These are phyloP conservation scores for Panagrolaimus sp. DNA, from an alignment of 1,140 invertebrate genomes.

Conservation along the genomic window DNA sequence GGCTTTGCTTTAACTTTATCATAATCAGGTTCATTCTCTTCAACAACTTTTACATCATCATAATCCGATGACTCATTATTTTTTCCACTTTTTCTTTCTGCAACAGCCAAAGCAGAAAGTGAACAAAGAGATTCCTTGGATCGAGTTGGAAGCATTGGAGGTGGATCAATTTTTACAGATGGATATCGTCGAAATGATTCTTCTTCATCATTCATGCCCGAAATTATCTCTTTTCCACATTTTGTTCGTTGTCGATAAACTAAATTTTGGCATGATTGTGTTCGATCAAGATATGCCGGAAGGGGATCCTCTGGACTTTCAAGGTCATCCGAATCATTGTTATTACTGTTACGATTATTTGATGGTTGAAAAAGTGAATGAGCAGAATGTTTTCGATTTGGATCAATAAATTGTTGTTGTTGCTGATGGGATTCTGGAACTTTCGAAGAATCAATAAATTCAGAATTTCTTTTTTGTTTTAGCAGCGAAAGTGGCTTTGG, in stretches of 20 bases:
- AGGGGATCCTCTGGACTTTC: background rate
- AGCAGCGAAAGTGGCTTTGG: background rate
- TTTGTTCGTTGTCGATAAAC: constrained; percentile 5
- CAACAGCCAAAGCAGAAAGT: background rate
- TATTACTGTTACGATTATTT: background rate
- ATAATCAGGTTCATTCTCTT: background rate
- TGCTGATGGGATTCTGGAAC: background rate
- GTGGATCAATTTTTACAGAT: constrained; percentile 19
- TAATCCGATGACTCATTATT: background rate
- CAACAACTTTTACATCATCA: background rate
- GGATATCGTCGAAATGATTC: background rate
- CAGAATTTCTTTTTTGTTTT: background rate
- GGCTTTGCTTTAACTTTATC: constrained; percentile 5
- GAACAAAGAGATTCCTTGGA: background rate
- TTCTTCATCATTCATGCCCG: background rate
- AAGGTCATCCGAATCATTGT: background rate
- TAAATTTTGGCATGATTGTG: constrained; percentile 13
- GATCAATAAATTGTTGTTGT: background rate
- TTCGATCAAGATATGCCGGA: constrained; percentile 9
- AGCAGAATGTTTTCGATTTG: background rate
- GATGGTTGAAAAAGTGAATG: background rate
- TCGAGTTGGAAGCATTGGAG: constrained; percentile 14
- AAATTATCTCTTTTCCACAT: background rate
- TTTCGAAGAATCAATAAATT: background rate
- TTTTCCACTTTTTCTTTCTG: background rate